These are phyloP conservation scores for Petrocephalus zakoni DNA, from an alignment of 2,113 vertebrate genomes.

Conservation along the genomic window DNA sequence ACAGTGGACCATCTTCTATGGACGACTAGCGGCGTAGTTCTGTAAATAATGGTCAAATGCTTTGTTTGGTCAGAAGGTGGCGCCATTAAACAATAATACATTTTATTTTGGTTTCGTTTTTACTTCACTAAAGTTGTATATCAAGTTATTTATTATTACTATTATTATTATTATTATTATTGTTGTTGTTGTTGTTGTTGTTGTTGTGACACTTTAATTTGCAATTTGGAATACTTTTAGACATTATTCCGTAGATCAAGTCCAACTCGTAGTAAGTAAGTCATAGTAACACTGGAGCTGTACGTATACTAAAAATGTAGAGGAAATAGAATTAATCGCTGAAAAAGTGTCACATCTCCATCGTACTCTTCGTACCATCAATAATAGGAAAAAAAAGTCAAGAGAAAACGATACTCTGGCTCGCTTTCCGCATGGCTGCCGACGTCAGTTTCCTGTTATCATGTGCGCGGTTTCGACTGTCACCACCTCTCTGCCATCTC, in stretches of 20 bases:
- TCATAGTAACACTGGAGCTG: not conserved
- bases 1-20: not conserved
- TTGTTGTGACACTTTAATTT: no score
- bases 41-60: not conserved
- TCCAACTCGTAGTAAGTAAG: not conserved
- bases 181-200: no score
- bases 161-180: no score
- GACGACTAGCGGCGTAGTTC: not conserved
- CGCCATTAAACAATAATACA: conserved; percentile 7
- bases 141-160: no score
- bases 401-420: not conserved
- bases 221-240: not conserved
- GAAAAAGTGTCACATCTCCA: not conserved
- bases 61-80: not conserved
- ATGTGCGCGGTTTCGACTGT: not conserved
- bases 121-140: not conserved
- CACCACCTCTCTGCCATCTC: not conserved
- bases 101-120: not conserved
- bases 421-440: conserved; percentile 8
- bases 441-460: conserved; percentile 9
- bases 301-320: not conserved
- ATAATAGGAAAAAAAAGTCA: not conserved
- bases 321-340: not conserved
- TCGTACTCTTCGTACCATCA: not conserved
- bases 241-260: not conserved